Conservation (phyloP, 2,797 vertebrate genomes). For the Spheniscus humboldti region DNA sequence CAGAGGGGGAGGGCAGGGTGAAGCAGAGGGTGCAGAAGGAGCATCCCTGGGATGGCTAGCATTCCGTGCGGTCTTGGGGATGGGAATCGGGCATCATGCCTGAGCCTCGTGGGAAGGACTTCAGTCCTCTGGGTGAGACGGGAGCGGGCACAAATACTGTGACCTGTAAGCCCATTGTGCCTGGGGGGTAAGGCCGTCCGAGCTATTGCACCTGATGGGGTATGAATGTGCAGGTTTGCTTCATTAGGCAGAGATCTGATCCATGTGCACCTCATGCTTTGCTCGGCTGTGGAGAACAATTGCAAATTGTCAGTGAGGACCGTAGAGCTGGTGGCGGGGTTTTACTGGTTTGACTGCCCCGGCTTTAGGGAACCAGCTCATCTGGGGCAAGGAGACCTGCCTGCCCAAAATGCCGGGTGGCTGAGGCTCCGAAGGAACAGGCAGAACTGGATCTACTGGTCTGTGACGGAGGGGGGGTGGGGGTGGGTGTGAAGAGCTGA, state of each 20-base stretch:
- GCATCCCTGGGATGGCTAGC: rapidly evolving
- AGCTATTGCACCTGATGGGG: neutral
- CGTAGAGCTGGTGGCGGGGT: rapidly evolving
- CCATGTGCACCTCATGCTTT: rapidly evolving
- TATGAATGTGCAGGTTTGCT: neutral
- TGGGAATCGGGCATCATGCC: rapidly evolving
- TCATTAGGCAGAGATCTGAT: neutral
- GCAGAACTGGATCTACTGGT: neutral
- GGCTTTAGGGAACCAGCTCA: neutral
- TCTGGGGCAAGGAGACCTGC: neutral
- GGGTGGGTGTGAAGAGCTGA: neutral
- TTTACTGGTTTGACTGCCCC: neutral
- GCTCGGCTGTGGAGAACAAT: neutral
- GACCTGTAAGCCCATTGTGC: neutral
- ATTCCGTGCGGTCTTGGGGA: rapidly evolving
- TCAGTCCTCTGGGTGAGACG: neutral
- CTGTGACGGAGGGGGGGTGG: neutral
- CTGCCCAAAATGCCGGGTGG: rapidly evolving
- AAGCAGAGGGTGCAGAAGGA: neutral
- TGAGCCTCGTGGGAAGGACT: neutral
- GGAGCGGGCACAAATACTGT: neutral
- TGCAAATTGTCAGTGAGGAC: neutral
- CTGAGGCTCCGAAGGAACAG: neutral
- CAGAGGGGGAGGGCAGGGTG: neutral
- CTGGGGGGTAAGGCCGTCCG: neutral